Evolutionary conservation across 2,888 invertebrate species (phyloP).

Genomic region (Brachyptera risi): DNA sequence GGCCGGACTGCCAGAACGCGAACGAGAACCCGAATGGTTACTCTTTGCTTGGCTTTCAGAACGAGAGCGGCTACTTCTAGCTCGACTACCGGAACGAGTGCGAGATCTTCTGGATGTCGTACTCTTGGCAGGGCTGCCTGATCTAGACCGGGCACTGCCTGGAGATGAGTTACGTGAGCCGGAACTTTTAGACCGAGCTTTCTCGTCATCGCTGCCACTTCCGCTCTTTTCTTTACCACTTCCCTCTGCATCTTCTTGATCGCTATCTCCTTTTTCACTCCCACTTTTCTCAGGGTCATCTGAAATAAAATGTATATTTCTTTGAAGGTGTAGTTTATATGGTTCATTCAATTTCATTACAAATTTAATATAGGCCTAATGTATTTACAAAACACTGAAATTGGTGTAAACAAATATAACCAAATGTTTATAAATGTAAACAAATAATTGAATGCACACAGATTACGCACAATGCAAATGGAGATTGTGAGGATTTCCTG

Average conservation of each 20-base stretch:
- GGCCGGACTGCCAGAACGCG: slow-evolving; percentile 41
- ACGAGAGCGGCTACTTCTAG: slow-evolving; percentile 38
- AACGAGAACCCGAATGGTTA: slow-evolving; percentile 39
- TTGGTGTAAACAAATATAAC: no score
- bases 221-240: slow-evolving; percentile 26
- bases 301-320: no score
- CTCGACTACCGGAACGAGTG: slow-evolving; percentile 41
- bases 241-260: slow-evolving; percentile 33
- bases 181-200: slow-evolving; percentile 35
- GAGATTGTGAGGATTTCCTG: no score
- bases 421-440: no score
- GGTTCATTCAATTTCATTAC: no score
- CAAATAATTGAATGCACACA: no score
- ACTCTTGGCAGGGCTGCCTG: slow-evolving; percentile 35
- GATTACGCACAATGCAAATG: no score
- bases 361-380: no score
- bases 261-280: slow-evolving; percentile 25
- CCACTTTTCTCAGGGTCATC: no score
- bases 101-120: slow-evolving; percentile 43
- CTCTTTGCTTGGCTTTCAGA: slow-evolving; percentile 37
- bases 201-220: slow-evolving; percentile 36
- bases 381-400: no score
- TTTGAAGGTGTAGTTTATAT: no score
- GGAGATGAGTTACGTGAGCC: slow-evolving; percentile 39
- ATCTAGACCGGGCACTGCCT: slow-evolving; percentile 47